Base-by-base conservation (phyloP, 2,797 vertebrate species). In the Nasua narica region DNA sequence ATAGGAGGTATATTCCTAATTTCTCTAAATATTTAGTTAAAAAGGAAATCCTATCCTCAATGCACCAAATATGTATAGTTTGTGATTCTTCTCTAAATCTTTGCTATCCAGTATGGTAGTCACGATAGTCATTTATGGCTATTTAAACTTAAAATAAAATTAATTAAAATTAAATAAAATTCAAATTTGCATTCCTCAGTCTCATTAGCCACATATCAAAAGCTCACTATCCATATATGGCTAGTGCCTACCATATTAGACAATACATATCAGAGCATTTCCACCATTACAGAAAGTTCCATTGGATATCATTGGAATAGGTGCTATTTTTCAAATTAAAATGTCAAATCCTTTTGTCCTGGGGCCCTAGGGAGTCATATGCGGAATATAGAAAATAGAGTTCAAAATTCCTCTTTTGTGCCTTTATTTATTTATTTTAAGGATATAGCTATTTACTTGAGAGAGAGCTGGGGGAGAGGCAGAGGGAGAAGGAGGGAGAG, bases 11-110 rank as follows among this genome's bases (percentile, higher is more conserved):
- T 91, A 0, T 77, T 40, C 8, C 70, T 76, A 43, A 81, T 54
- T 77, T 7, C 37, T 35, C 65, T 92, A 96, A 89, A 93, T 87
- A 25, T 86, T 95, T 86, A 81, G 29, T 69, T 82, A 37, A 92
- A 52, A n/a, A 81, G 10, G 1, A 69, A 70, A 46, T 50, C 43
- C 13, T 87, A 32, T 74, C 54, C 37, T 62, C 14, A 87, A 6
- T 5, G 48, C 29, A 76, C 3, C 79, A 81, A 10, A 86, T 58
- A 25, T 37, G 11, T 58, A 32, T 82, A 54, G 60, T 90, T 56
- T 54, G 2, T 82, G 37, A 77, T 60, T 82, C 60, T 60, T 82
- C 60, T 82, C 46, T n/a, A 14, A 14, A 3, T 67, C 15, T 14
- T 27, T 65, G 25, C 3, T 82, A 23, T 74, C 27, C 32, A 90